Conservation (phyloP, 2,888 invertebrate genomes). For the Cyclophora punctaria region DNA sequence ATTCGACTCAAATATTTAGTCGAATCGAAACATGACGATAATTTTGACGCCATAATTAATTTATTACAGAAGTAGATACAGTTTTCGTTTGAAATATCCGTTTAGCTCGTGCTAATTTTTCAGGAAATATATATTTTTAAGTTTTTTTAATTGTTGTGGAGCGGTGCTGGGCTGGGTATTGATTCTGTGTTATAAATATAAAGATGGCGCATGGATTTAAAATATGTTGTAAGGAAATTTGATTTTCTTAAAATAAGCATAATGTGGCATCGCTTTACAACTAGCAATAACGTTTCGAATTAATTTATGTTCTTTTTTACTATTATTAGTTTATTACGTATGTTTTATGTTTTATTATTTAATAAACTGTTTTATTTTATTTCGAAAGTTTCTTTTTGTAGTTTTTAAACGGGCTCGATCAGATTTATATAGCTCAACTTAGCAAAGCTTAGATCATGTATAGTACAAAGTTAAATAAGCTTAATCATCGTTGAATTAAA, state of each 20-base stretch:
- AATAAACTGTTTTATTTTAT: slow-evolving; percentile 45
- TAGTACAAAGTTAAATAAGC: too few relatives aligned
- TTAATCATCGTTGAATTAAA: too few relatives aligned
- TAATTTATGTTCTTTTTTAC: slow-evolving; percentile 47
- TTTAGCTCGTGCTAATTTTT: slow-evolving; percentile 1
- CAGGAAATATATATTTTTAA: slow-evolving; percentile 21
- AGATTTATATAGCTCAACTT: too few relatives aligned
- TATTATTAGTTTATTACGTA: slow-evolving; percentile 44
- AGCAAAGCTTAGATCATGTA: too few relatives aligned
- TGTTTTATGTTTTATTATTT: slow-evolving; percentile 43
- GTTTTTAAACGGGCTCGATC: neutral
- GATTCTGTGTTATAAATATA: neutral
- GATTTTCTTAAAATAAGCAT: neutral
- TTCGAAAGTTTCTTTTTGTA: slow-evolving; percentile 15
- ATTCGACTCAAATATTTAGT: slow-evolving; percentile 10
- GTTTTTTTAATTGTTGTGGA: neutral
- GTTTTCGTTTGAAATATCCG: slow-evolving; percentile 9
- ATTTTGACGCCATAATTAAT: slow-evolving; percentile 2
- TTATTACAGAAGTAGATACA: slow-evolving; percentile 8
- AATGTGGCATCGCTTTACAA: slow-evolving; percentile 13
- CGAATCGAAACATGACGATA: slow-evolving; percentile 10
- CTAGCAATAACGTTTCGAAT: slow-evolving; percentile 38
- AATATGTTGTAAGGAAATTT: neutral
- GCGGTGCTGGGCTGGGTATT: neutral
- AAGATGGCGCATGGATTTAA: neutral